Base-by-base conservation (phyloP, 2,113 vertebrate genomes). In the Jaculus jaculus region DNA sequence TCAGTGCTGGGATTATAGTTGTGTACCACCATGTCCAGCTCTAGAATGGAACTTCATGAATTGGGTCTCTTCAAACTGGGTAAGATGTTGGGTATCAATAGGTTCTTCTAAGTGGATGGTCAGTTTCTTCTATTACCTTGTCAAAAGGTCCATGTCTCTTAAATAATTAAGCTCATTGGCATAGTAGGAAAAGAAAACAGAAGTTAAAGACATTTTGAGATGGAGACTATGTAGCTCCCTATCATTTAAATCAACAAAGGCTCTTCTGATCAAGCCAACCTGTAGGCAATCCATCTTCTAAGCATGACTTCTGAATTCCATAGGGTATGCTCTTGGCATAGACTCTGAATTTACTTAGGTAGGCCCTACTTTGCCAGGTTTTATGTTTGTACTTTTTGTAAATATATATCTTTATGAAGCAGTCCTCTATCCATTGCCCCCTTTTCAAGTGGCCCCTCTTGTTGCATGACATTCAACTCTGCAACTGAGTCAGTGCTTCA, bases 301-400 rank as follows among this genome's bases (percentile, higher is more conserved):
- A 18, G 32, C 17, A 0, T 26, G 51, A 39, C 12, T n/a, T 21
- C 17, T 80, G 69, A 13, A 7, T 34, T 37, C 23, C 30, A 13
- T 9, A 23, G 75, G 13, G 32, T 2, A 1, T 13, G 47, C 68
- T 26, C 8, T n/a, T 26, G 0, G 5, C 3, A 34, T 2, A 26
- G 42, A 54, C 2, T 42, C n/a, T 42, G 10, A 9, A 9, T 21
- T 23, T 65, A 26, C 32, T n/a, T 34, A 60, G 21, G 30, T 12
- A 28, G 0, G 3, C n/a, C 34, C 1, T 0, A 5, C 20, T 4
- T 47, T 5, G 42, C 0, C 17, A 24, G 72, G 7, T 37, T 18
- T 18, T 84, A 24, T 23, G 4, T 24, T 2, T 15, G 4, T 69
- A 11, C n/a, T 75, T 39, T 60, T 11, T 42, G 2, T 30, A 32